phyloP scores from a whole-genome alignment of 2,113 vertebrate genomes.

The Zosterops borbonicus region DNA sequence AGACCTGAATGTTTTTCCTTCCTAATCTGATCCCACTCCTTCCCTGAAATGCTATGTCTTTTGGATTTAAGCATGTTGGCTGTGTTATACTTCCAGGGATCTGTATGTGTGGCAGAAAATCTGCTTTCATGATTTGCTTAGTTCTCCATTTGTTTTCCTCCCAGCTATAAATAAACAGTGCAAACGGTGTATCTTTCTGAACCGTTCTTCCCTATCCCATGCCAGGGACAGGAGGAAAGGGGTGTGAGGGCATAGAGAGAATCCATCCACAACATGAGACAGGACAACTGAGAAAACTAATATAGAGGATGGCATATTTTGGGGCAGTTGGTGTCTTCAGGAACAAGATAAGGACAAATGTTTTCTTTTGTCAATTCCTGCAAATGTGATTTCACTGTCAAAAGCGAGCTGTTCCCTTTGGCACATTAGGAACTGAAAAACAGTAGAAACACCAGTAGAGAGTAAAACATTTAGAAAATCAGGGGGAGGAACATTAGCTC shows the following conservation, averaged over 20 bases:
- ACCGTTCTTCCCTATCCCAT: not conserved
- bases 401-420: not conserved
- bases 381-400: conserved; percentile 42
- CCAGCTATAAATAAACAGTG: not conserved
- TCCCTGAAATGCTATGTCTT: not conserved
- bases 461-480: not conserved
- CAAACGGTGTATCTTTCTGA: not conserved
- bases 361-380: not conserved
- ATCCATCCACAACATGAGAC: not conserved
- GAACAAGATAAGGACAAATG: conserved; percentile 15
- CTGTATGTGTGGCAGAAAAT: not conserved
- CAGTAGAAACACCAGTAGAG: not conserved
- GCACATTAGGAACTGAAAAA: not conserved
- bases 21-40: not conserved
- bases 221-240: not conserved
- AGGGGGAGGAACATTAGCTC: not conserved
- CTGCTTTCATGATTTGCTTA: not conserved
- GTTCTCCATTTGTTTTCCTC: not conserved
- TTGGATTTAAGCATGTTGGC: not conserved
- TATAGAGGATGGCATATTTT: not conserved
- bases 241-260: not conserved
- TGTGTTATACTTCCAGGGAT: not conserved
- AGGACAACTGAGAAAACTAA: not conserved
- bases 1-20: not conserved
- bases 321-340: conserved; percentile 2